Base-by-base conservation (phyloP, 2,797 vertebrate species). In the Hozukius guyotensis region DNA sequence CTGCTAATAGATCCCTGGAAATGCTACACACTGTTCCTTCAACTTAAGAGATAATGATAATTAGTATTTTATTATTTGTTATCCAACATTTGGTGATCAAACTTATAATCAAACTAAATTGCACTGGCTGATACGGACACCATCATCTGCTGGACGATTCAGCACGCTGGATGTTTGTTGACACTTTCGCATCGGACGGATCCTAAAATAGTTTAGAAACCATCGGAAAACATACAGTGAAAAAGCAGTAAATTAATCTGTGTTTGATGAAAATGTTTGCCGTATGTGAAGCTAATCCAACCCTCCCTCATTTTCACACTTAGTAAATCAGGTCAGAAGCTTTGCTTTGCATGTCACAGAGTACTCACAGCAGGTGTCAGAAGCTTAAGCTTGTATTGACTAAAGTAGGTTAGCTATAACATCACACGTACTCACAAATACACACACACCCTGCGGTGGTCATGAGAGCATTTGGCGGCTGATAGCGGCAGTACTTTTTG, bases 321-420 rank as follows among this genome's bases (percentile, higher is more conserved):
- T 79, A 36, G 52, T 72, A 87, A 90, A 92, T 92, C 84, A 90
- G 85, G 91, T 88, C 83, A 86, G 84, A 85, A 66, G 80, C 87
- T 90, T 90, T 76, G 86, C 84, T 88, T 87, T 88, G 87, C 88
- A 80, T 89, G 91, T 91, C 86, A 83, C 66, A 76, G 73, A 83
- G 87, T 77, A 75, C 72, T 91, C 88, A 80, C 92, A 88, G 92
- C 90, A 93, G 87, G 93, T 92, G 90, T 88, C 83, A 76, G 65
- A 78, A 84, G 72, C 85, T 92, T 89, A 84, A 89, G 87, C 87
- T 89, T 84, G 82, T 86, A 84, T 90, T 80, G 62, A 89, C 81
- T 80, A 89, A 94, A 94, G 93, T 91, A 93, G 95, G 90, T 91
- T 93, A 91, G 77, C 86, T 87, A 83, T 86, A 87, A 89, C 89